Conservation (phyloP, 1,140 invertebrate species). For the Drusus annulatus region DNA sequence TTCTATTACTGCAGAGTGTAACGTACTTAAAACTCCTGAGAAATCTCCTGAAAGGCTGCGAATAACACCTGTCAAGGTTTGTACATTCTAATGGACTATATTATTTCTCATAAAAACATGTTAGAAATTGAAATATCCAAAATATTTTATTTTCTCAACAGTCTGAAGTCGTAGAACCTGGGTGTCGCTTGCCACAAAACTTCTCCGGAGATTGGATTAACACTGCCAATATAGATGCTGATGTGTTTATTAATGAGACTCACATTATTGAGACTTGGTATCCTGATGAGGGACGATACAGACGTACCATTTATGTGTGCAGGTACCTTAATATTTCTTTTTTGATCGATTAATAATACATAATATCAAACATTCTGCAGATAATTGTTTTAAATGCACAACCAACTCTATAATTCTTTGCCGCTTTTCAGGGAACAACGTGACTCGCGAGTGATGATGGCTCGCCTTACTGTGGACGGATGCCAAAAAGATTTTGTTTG, state of each 20-base stretch:
- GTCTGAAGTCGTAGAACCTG: constrained; percentile 91
- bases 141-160: constrained; percentile 63
- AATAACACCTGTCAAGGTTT: constrained; percentile 83
- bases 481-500: constrained; percentile 99
- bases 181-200: constrained; percentile 93
- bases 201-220: constrained; percentile 97
- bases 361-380: too few species aligned
- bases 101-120: too few species aligned
- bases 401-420: neutral
- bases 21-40: constrained; percentile 92
- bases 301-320: constrained; percentile 95
- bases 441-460: constrained; percentile 94
- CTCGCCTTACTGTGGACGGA: constrained; percentile 94
- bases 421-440: constrained; percentile 78
- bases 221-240: constrained; percentile 95
- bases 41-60: constrained; percentile 92
- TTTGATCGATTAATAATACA: too few species aligned
- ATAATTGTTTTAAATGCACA: too few species aligned
- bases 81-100: neutral
- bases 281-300: constrained; percentile 90
- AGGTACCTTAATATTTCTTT: constrained; percentile 61
- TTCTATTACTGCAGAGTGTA: constrained; percentile 94
- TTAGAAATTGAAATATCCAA: neutral
- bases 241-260: constrained; percentile 95
- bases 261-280: constrained; percentile 96